Evolutionary conservation across 2,113 vertebrate species (phyloP).

Genomic region (Chlorodrepanis virens): DNA sequence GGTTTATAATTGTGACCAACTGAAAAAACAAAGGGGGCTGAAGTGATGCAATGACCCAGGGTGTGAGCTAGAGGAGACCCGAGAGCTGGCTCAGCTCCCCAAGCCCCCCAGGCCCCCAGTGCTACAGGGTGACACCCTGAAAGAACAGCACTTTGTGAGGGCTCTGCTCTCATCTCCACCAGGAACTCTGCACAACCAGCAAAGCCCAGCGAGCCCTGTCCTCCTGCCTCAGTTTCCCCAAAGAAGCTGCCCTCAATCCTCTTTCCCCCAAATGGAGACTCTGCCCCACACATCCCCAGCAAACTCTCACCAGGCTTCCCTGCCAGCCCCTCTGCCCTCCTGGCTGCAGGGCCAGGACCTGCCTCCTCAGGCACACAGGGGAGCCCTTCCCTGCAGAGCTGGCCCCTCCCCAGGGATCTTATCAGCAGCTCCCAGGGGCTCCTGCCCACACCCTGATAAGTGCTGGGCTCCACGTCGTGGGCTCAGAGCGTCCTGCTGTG

Average conservation of each 20-base stretch:
- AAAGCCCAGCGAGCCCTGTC: not conserved
- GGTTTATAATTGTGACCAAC: not conserved
- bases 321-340: not conserved
- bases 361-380: not conserved
- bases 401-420: not conserved
- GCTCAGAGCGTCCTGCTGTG: not conserved
- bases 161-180: not conserved
- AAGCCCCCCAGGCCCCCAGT: not conserved
- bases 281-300: not conserved
- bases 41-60: not conserved
- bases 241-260: too few relatives aligned
- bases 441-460: not conserved
- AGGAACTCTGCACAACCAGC: not conserved
- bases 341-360: not conserved
- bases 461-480: rapidly evolving
- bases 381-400: not conserved
- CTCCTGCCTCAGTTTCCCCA: not conserved
- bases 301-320: not conserved
- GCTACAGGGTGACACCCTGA: too few relatives aligned
- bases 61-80: not conserved
- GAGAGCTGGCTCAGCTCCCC: not conserved
- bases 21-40: not conserved
- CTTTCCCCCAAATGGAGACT: rapidly evolving
- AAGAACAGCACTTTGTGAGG: not conserved
- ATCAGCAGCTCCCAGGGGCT: not conserved